Evolutionary conservation across 2,797 vertebrate genomes (phyloP).

Genomic region (Atherinosoma microstoma): DNA sequence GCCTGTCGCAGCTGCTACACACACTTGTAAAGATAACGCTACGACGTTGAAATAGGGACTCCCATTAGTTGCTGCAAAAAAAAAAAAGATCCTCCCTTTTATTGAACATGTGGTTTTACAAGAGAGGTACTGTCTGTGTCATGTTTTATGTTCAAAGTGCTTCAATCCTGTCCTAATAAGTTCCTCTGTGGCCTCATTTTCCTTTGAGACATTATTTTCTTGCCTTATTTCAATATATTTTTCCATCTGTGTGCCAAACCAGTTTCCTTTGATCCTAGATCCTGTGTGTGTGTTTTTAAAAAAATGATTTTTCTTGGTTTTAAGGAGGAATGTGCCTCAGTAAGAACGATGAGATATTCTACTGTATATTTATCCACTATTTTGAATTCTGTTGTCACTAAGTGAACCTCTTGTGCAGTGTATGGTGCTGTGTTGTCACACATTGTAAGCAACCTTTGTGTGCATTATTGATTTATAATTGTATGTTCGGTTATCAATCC

Average conservation of each 20-base stretch:
- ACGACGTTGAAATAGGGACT: constrained; percentile 62
- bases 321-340: constrained; percentile 78
- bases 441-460: constrained; percentile 74
- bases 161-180: constrained; percentile 49
- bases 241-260: constrained; percentile 69
- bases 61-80: constrained; percentile 73
- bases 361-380: constrained; percentile 76
- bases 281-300: constrained; percentile 37
- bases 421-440: constrained; percentile 81
- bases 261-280: constrained; percentile 49
- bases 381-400: constrained; percentile 77
- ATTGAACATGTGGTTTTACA: constrained; percentile 50
- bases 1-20: constrained; percentile 73
- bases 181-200: constrained; percentile 69
- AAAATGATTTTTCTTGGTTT: constrained; percentile 48
- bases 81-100: constrained; percentile 41
- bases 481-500: constrained; percentile 61
- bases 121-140: constrained; percentile 58
- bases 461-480: constrained; percentile 77
- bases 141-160: constrained; percentile 66
- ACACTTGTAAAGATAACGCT: constrained; percentile 65
- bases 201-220: constrained; percentile 48
- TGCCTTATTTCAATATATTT: constrained; percentile 60
- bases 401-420: constrained; percentile 83
- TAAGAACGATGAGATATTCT: constrained; percentile 71